Evolutionary conservation across 2,888 invertebrate genomes (phyloP).

Genomic region (Erebia aethiops): DNA sequence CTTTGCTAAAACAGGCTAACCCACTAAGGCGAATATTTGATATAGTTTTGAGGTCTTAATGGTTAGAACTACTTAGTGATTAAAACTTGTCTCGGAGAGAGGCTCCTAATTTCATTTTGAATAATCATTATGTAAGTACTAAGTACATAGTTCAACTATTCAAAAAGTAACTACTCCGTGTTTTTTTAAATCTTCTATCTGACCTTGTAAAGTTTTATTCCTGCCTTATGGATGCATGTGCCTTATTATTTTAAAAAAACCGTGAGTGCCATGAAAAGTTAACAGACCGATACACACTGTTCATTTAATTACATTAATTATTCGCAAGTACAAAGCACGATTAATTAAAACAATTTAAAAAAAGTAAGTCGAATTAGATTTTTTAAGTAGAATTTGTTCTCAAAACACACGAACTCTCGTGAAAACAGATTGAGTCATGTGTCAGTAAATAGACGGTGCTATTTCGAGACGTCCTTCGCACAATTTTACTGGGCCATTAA

Average conservation of each 20-base stretch:
- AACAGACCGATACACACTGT: neutral
- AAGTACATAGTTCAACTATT: neutral
- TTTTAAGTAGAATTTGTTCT: slow-evolving; percentile 37
- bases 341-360: too few relatives aligned
- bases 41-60: slow-evolving; percentile 20
- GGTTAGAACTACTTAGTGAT: neutral
- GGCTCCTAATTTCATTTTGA: neutral
- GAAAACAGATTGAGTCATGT: slow-evolving; percentile 52
- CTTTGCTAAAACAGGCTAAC: slow-evolving; percentile 55
- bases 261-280: too few relatives aligned
- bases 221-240: too few relatives aligned
- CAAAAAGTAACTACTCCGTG: neutral
- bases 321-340: too few relatives aligned
- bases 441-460: slow-evolving; percentile 68
- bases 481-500: slow-evolving; percentile 68
- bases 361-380: neutral
- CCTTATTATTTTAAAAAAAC: too few relatives aligned
- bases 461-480: slow-evolving; percentile 79
- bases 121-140: too few relatives aligned
- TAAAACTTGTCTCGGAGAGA: neutral
- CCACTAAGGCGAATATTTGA: slow-evolving; percentile 25
- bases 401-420: slow-evolving; percentile 56
- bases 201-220: too few relatives aligned
- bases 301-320: neutral
- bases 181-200: neutral